phyloP scores from a whole-genome alignment of 1,140 invertebrate genomes.

The Artemia franciscana region DNA sequence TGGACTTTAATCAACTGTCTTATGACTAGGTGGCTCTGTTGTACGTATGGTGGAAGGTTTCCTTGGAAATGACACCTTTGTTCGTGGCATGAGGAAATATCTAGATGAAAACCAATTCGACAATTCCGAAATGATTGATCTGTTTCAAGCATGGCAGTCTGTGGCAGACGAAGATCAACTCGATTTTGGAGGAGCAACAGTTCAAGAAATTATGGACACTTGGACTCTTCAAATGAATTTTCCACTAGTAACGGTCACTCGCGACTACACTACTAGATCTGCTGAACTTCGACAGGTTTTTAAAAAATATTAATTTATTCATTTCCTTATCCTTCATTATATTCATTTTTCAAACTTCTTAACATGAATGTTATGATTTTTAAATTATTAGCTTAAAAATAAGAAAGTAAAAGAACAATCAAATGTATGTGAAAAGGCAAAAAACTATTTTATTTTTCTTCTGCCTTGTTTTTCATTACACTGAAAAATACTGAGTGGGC shows the following conservation, averaged over 20 bases:
- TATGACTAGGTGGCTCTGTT: neutral
- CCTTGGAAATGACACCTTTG: neutral
- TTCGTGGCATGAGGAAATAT: neutral
- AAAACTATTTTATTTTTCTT: too few relatives aligned
- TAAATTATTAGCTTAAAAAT: too few relatives aligned
- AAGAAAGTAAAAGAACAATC: too few relatives aligned
- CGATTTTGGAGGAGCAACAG: neutral
- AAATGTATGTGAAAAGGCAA: too few relatives aligned
- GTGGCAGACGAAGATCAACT: neutral
- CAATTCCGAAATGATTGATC: neutral
- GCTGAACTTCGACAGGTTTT: slow-evolving; percentile 41
- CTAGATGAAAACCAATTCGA: neutral
- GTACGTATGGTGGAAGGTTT: neutral
- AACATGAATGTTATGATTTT: too few relatives aligned
- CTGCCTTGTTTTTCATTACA: too few relatives aligned
- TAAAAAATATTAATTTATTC: too few relatives aligned
- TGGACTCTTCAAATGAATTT: slow-evolving; percentile 28
- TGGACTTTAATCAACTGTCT: too few relatives aligned
- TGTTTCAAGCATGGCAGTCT: neutral
- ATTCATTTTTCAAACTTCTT: too few relatives aligned
- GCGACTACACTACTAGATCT: slow-evolving; percentile 36
- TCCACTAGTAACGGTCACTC: slow-evolving; percentile 25
- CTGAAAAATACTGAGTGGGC: too few relatives aligned
- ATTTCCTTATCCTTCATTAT: too few relatives aligned
- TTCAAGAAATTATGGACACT: slow-evolving; percentile 21